Percentiles rank a stretch among this genome's conserved stretches.
These are phyloP conservation scores for Caenorhabditis imperialis DNA, from an alignment of 2,888 invertebrate genomes.

Conservation along the genomic window DNA sequence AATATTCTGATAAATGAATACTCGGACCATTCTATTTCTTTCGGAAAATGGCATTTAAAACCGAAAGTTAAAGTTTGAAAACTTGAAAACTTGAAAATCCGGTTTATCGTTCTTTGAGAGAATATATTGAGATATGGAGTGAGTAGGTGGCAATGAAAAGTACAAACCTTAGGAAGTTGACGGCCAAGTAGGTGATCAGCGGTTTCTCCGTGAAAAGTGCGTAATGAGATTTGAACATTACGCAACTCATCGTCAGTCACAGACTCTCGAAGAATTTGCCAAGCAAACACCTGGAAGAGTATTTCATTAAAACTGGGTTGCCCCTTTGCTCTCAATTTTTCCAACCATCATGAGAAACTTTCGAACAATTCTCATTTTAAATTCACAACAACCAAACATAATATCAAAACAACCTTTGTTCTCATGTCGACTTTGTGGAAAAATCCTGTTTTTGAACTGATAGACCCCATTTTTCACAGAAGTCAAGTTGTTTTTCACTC, in stretches of 20 bases:
- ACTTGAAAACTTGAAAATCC: constrained; percentile 21
- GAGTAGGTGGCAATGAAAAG: constrained; percentile 26
- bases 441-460: constrained; percentile 59
- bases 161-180: constrained; percentile 74
- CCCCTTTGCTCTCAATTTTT: not conserved
- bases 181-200: constrained; percentile 74
- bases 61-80: too few relatives aligned
- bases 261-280: constrained; percentile 78
- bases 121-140: too few relatives aligned
- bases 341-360: too few relatives aligned
- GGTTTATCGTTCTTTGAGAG: constrained; percentile 22
- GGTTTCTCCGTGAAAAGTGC: constrained; percentile 77
- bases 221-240: constrained; percentile 75
- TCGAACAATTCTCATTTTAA: not conserved
- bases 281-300: constrained; percentile 77
- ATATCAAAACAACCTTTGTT: constrained; percentile 35
- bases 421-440: constrained; percentile 18
- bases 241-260: constrained; percentile 77
- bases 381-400: constrained; percentile 48
- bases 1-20: too few relatives aligned
- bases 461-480: constrained; percentile 32
- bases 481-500: constrained; percentile 38
- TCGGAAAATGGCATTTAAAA: too few relatives aligned
- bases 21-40: too few relatives aligned
- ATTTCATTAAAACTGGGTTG: too few relatives aligned